Evolutionary conservation across 2,113 vertebrate genomes (phyloP).

Genomic region (Onychorhynchus coronatus): DNA sequence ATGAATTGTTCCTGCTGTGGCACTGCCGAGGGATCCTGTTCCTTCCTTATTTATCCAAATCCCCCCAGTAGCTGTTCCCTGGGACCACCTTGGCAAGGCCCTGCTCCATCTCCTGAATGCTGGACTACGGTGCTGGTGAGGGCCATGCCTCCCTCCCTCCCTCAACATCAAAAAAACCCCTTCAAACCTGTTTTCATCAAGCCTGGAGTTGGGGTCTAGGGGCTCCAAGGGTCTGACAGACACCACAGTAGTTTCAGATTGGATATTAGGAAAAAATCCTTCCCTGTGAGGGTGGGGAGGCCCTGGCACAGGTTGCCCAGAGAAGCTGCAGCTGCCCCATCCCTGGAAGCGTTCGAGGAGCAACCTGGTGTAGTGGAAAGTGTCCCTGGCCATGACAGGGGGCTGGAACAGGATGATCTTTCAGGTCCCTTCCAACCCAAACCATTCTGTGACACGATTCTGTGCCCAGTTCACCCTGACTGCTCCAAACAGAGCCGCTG

Average conservation of each 20-base stretch:
- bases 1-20: background rate
- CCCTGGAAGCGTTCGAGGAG: background rate
- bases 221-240: background rate
- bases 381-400: background rate
- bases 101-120: background rate
- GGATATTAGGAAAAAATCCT: background rate
- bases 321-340: background rate
- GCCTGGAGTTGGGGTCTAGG: background rate
- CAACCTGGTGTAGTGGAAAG: background rate
- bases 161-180: background rate
- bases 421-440: background rate
- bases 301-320: background rate
- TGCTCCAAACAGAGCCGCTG: rapidly evolving
- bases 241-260: background rate
- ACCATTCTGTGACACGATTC: background rate
- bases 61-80: background rate
- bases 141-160: background rate
- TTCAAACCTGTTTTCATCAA: background rate
- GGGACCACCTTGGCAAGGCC: background rate
- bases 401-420: background rate
- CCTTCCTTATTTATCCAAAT: background rate
- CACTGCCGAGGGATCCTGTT: background rate
- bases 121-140: background rate
- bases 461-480: background rate
- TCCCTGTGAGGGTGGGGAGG: background rate